Evolutionary conservation across 1,140 invertebrate species (phyloP), one percentile per base, ranked within the genome.

Genomic region (Drosophila nigrodunni): DNA sequence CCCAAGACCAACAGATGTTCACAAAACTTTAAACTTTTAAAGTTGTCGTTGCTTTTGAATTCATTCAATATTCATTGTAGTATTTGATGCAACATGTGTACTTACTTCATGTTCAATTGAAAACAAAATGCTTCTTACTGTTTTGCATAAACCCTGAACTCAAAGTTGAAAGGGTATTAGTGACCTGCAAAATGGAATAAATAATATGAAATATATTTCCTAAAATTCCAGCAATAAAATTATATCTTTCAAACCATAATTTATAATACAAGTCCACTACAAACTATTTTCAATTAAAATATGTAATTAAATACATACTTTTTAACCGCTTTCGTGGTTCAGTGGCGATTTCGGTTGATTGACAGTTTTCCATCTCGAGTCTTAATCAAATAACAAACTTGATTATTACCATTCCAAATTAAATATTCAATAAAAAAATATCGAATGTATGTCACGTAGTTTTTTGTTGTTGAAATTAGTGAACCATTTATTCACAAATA

Each of bases 401-500:
- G 37, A 68, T 68, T 73, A 60, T 73, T 73, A 46, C 52, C 70
- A 43, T 21, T 47, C 7, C n/a, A 43, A 52, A 43, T 54, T 18
- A 13, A 5, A 44, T 37, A 54, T 35, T 7, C 9, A 9, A 15
- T 52, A 55, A 55, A 68, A 54, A 74, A 41, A 30, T 30, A 6
- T 30, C 13, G n/a, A 21, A 59, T 44, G 35, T 58, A 13, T 73
- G 62, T 50, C 69, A 58, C 35, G 37, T 54, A 57, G 64, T 54
- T 61, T 62, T 44, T 7, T 49, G 18, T 13, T 39, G 25, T 57
- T 50, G 10, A 54, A 76, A 62, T 71, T 58, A 43, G 50, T 72
- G 49, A 47, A 77, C 69, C 68, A 64, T 72, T 78, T 68, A 47
- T 46, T 39, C 67, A 30, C 55, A 85, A 80, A 87, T 72, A 67